phyloP scores from a whole-genome alignment of 1,140 invertebrate species.

The Apis laboriosa region DNA sequence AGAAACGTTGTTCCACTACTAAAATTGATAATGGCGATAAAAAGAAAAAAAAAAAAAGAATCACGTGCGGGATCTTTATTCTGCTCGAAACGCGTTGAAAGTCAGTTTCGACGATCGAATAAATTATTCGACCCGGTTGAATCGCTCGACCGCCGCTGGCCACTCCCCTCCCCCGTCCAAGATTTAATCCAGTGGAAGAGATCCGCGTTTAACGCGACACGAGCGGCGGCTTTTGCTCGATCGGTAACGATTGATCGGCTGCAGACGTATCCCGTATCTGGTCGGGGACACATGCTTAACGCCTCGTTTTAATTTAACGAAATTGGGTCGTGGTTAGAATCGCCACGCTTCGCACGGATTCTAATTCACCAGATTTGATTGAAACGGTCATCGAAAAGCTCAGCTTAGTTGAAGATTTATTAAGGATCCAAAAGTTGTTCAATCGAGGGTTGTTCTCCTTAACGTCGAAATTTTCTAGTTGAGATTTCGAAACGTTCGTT shows the following conservation, averaged over 20 bases:
- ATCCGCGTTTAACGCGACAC: background rate
- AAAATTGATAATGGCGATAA: background rate
- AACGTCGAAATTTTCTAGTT: no score
- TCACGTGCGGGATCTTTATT: background rate
- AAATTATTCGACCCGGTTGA: conserved; percentile 31
- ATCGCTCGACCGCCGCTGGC: conserved; percentile 1
- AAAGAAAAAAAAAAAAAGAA: background rate
- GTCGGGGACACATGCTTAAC: conserved; percentile 11
- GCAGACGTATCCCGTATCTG: background rate
- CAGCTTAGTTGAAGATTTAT: background rate
- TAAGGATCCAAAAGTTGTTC: no score
- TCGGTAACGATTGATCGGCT: conserved; percentile 2
- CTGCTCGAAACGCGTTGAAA: background rate
- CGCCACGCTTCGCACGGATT: conserved; percentile 43
- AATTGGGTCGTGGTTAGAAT: conserved; percentile 59
- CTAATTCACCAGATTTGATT: conserved; percentile 53
- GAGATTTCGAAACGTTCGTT: no score
- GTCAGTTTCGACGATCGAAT: conserved; percentile 9
- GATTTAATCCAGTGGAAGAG: conserved; percentile 23
- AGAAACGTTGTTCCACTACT: no score
- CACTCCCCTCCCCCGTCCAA: background rate
- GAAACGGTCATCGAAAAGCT: conserved; percentile 47
- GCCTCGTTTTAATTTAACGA: conserved; percentile 60
- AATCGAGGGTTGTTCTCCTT: no score
- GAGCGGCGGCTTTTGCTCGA: background rate